Percentiles rank a stretch among this genome's conserved stretches.
phyloP scores from a whole-genome alignment of 2,888 invertebrate species.

The Nephrotoma appendiculata region DNA sequence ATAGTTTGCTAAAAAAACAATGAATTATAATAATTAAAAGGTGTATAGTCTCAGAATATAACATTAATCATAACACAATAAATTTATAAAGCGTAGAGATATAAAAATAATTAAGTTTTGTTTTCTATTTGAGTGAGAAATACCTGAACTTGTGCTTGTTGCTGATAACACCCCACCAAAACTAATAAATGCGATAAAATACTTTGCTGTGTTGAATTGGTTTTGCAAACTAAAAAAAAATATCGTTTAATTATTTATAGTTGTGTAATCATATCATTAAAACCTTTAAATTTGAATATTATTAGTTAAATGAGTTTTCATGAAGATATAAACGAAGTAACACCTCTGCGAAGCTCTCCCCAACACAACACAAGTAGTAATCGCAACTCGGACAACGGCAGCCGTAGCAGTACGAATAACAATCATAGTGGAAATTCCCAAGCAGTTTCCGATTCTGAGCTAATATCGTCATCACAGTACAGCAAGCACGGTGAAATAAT shows the following conservation, averaged over 20 bases:
- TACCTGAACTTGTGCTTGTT: neutral
- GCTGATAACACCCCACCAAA: neutral
- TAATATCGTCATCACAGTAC: neutral
- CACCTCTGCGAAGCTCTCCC: neutral
- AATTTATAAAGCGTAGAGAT: neutral
- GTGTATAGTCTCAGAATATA: neutral
- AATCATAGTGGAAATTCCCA: neutral
- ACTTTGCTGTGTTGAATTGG: neutral
- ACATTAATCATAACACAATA: neutral
- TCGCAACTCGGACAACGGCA: neutral
- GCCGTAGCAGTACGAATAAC: neutral
- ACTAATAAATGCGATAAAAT: neutral
- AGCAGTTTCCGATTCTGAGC: neutral
- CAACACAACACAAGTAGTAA: neutral
- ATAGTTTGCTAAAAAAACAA: neutral
- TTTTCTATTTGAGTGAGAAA: neutral
- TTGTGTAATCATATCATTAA: neutral
- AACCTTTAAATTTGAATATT: neutral
- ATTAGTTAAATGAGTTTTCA: neutral
- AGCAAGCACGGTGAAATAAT: neutral
- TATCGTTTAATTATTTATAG: neutral
- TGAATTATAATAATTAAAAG: neutral
- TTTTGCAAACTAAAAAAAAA: neutral
- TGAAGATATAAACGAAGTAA: neutral
- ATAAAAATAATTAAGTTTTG: neutral